phyloP scores from a whole-genome alignment of 2,113 vertebrate species.

The Neogale vison region DNA sequence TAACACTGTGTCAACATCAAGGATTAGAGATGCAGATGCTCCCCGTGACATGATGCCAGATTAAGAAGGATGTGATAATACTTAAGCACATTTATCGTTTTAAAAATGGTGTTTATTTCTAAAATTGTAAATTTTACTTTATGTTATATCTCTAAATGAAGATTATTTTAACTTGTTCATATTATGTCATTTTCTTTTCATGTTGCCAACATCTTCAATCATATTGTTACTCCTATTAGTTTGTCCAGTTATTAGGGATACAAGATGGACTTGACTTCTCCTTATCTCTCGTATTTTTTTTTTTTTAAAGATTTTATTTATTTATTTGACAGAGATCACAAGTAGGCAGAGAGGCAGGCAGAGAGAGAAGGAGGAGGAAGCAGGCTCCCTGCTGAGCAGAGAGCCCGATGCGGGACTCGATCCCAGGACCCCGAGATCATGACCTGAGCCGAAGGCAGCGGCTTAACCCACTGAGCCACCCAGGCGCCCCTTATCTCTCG shows the following conservation, averaged over 20 bases:
- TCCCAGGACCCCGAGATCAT: no score
- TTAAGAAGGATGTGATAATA: background rate
- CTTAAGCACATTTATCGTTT: background rate
- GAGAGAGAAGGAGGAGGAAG: no score
- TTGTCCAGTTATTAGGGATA: background rate
- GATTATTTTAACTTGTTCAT: constrained; percentile 45
- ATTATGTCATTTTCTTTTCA: background rate
- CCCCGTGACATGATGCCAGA: background rate
- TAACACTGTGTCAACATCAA: background rate
- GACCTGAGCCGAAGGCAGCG: no score
- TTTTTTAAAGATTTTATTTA: no score
- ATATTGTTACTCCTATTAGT: constrained; percentile 6
- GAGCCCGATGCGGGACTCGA: no score
- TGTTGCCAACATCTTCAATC: constrained; percentile 7
- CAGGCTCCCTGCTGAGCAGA: no score
- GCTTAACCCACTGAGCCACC: no score
- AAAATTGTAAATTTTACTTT: constrained; percentile 24
- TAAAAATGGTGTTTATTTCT: constrained; percentile 16
- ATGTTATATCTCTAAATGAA: background rate
- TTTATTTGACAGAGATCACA: no score
- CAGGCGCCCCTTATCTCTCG: background rate
- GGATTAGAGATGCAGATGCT: background rate
- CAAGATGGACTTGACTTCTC: background rate
- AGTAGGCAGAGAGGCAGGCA: no score
- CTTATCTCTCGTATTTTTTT: constrained; percentile 14